Evolutionary conservation across 1,140 invertebrate species (phyloP), one percentile per base, ranked within the genome.

Genomic region (Tetraneura akinire): DNA sequence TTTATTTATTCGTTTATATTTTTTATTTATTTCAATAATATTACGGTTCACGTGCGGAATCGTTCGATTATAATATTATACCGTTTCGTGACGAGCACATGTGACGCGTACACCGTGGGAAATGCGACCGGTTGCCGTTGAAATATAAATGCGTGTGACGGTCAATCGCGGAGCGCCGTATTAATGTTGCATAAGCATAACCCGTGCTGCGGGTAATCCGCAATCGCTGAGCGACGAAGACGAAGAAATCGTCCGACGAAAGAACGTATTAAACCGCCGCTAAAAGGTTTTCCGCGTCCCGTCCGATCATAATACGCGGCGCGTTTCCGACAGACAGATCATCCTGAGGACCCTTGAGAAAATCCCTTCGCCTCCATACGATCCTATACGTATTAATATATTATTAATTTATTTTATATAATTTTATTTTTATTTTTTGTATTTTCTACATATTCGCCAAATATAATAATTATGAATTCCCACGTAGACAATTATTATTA

Each of bases 111-210:
- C 18, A 29, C 55, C 74, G 74, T 78, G 74, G 74, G 74, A 78
- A 78, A 62, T 37, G 32, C 14, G 55, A 60, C 74, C 21, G 74
- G 74, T 78, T 78, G 74, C 37, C 53, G 74, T 60, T 78, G 74
- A 78, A 78, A 78, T 78, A 78, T 78, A 78, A 78, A 78, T 78
- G 74, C 45, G 60, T 62, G 74, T 47, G 74, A 32, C 74, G 74
- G 74, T 78, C 74, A 78, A 55, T 78, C 29, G 74, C n/a, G n/a
- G n/a, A 55, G 37, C 23, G 74, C 51, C 74, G n/a, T n/a, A 62
- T 78, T 78, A 78, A 78, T 78, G 74, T 78, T 62, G 55, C 74
- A 76, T 76, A 68, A 13, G 74, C 55, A 78, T 78, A 45, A 78
- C 47, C 74, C 73, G 32, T 8, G 32, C 32, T 23, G 10, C 26